Evolutionary conservation across 2,113 vertebrate genomes (phyloP).

Genomic region (Crotophaga sulcirostris): DNA sequence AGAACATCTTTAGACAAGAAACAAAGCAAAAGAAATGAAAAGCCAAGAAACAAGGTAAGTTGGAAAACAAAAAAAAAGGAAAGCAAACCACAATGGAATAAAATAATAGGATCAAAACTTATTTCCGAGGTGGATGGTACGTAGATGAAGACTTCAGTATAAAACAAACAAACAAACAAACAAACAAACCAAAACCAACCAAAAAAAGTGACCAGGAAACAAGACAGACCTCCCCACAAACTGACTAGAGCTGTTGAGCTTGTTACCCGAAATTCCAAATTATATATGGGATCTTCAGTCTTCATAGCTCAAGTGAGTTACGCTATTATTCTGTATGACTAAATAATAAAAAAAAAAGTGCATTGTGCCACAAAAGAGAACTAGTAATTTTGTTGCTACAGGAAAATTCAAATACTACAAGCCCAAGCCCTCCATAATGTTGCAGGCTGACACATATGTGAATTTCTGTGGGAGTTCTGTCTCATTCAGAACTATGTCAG

Average conservation of each 20-base stretch:
- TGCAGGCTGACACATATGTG: accelerated
- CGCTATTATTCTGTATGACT: background rate
- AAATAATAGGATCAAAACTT: background rate
- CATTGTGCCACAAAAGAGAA: background rate
- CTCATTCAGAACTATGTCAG: background rate
- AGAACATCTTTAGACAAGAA: background rate
- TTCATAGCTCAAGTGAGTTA: background rate
- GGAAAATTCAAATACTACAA: background rate
- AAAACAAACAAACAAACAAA: background rate
- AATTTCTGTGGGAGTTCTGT: background rate
- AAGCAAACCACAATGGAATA: background rate
- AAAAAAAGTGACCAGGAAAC: background rate
- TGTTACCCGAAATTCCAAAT: background rate
- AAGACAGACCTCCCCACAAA: background rate
- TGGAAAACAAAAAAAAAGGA: background rate
- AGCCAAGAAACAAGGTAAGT: background rate
- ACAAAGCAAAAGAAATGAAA: background rate
- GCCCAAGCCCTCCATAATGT: background rate
- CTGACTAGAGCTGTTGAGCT: background rate
- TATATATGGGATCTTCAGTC: background rate
- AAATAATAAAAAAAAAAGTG: background rate
- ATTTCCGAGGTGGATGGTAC: background rate
- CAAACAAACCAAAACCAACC: too few species aligned
- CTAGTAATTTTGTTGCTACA: background rate
- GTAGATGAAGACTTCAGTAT: background rate